Evolutionary conservation across 2,797 vertebrate genomes (phyloP).

Genomic region (Oryzias sinensis): DNA sequence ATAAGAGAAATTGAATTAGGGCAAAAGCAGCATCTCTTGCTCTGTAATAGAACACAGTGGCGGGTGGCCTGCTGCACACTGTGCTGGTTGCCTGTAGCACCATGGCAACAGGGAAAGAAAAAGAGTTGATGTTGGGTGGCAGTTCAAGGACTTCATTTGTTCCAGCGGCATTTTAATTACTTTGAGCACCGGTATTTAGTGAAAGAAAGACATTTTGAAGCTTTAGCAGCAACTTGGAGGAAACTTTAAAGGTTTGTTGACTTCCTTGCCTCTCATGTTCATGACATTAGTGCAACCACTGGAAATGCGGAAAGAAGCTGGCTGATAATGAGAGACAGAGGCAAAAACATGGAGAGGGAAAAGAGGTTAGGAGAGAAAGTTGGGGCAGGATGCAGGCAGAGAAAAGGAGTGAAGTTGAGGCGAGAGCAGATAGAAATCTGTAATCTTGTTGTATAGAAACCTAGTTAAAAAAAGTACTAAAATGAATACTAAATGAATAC

Average conservation of each 20-base stretch:
- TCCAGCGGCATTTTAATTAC: constrained; percentile 75
- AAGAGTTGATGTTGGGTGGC: constrained; percentile 37
- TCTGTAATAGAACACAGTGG: constrained; percentile 53
- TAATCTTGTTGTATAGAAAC: background rate
- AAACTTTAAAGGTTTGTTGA: constrained; percentile 18
- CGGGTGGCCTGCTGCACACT: constrained; percentile 52
- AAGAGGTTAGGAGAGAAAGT: background rate
- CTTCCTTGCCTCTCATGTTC: constrained; percentile 17
- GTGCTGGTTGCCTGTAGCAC: constrained; percentile 62
- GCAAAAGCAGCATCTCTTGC: constrained; percentile 34
- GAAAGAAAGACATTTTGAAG: constrained; percentile 58
- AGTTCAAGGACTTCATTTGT: constrained; percentile 79
- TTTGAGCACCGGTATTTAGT: constrained; percentile 48
- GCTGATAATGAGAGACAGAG: background rate
- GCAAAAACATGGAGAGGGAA: background rate
- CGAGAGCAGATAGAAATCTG: background rate
- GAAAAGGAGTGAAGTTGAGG: background rate
- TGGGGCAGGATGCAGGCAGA: background rate
- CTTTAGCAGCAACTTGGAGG: constrained; percentile 33
- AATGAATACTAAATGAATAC: too few relatives aligned
- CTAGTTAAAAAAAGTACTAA: background rate
- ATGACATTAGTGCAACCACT: constrained; percentile 39
- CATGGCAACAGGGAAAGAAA: constrained; percentile 74
- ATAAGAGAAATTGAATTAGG: constrained; percentile 2
- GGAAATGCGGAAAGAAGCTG: constrained; percentile 25